These are phyloP conservation scores for Melanaphis sacchari DNA, from an alignment of 1,140 invertebrate genomes.

Conservation along the genomic window DNA sequence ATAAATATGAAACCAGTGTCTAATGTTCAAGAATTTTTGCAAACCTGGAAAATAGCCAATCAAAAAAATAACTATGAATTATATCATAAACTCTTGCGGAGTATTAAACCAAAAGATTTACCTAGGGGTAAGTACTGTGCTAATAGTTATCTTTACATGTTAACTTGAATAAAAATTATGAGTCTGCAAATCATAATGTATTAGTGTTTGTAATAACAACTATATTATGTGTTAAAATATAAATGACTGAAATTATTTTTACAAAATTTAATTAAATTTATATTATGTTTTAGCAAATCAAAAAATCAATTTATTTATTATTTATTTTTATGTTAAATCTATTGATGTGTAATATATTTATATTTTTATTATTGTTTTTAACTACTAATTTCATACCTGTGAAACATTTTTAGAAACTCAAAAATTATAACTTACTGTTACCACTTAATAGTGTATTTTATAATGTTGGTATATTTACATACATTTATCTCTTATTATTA, in stretches of 20 bases:
- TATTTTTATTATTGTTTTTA: too few species aligned
- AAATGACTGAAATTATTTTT: not conserved
- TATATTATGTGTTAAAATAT: not conserved
- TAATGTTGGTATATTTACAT: too few species aligned
- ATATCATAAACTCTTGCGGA: slow-evolving; percentile 27
- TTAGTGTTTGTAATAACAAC: not conserved
- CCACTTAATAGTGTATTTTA: too few species aligned
- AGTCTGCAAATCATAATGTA: not conserved
- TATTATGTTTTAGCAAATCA: too few species aligned
- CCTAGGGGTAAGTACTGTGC: slow-evolving; percentile 15
- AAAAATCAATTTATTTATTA: too few species aligned
- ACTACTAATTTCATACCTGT: too few species aligned
- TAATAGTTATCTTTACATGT: not conserved
- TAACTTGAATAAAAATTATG: not conserved
- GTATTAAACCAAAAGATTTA: slow-evolving; percentile 49
- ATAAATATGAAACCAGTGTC: slow-evolving; percentile 34
- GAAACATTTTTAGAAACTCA: too few species aligned
- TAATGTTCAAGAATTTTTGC: slow-evolving; percentile 42
- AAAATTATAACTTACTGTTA: too few species aligned
- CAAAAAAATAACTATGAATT: slow-evolving; percentile 46
- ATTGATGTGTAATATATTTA: too few species aligned
- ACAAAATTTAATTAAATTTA: not conserved
- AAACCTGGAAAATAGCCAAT: slow-evolving; percentile 32
- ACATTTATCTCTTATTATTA: too few species aligned
- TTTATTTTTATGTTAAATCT: too few species aligned